Base-by-base conservation (phyloP, 2,797 vertebrate genomes). In the Coregonus sp. region DNA sequence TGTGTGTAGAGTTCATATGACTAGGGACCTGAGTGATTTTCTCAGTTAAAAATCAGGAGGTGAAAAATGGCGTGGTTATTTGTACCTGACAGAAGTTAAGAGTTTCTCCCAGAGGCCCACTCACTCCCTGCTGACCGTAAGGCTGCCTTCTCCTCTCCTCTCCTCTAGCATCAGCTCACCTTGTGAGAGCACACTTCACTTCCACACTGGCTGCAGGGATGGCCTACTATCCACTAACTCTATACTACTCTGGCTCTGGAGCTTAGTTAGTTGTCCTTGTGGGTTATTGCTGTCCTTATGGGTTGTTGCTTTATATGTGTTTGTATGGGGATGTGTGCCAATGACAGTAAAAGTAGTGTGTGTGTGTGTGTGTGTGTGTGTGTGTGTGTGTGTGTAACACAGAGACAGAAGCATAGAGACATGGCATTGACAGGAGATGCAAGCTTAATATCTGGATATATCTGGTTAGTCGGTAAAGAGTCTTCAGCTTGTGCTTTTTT, bases 81-180 rank as follows among this genome's bases (percentile, higher is more conserved):
- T 95, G 93, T 94, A 91, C 93, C 91, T 95, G 95, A 95, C 94
- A 95, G 94, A 94, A 95, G 95, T 95, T 95, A 95, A 95, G 93
- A 95, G 95, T 92, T 92, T 94, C 90, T 94, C 94, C 94, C 94
- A 71, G 87, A 89, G 93, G 93, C 91, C 89, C 81, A 29, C 79
- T 79, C 90, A 82, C 91, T 95, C 93, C 94, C 94, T 73, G 89
- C 92, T 94, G 95, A 95, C 94, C 92, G 84, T 86, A 73, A 93
- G 91, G 85, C 88, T 91, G 91, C 87, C 88, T 90, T 90, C 93
- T 94, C 59, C 14, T 59, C 56, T 94, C 59, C 4, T 59, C 56
- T 63, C 92, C 91, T 91, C 91, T 86, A 89, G 90, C 92, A 87
- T 87, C 83, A 85, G 72, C 92, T 95, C 94, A 94, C 94, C 95